Evolutionary conservation across 2,113 vertebrate species (phyloP).

Genomic region (Haplochromis burtoni): DNA sequence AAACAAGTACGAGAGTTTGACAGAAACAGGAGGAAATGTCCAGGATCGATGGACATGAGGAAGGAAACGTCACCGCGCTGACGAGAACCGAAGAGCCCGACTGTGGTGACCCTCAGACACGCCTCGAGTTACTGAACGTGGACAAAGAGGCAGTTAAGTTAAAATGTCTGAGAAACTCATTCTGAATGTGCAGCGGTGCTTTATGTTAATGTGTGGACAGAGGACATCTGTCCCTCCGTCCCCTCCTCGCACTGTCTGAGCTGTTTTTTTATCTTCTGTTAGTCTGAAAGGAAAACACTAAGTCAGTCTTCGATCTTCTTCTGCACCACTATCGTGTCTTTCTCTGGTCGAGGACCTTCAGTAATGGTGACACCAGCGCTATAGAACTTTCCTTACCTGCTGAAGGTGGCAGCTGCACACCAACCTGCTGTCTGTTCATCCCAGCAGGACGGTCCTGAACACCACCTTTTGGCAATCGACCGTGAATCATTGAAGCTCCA

Average conservation of each 20-base stretch:
- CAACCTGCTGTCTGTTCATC: neutral
- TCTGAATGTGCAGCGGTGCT: neutral
- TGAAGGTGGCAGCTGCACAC: neutral
- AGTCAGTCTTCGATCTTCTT: neutral
- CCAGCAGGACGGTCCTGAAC: neutral
- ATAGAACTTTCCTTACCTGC: accelerated
- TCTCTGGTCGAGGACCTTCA: neutral
- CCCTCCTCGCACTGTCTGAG: neutral
- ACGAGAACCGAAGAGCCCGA: neutral
- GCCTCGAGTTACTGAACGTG: neutral
- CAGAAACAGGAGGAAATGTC: neutral
- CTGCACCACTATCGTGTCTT: accelerated
- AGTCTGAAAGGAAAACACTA: neutral
- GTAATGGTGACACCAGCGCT: neutral
- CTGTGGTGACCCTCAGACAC: neutral
- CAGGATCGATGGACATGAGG: neutral
- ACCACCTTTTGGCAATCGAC: neutral
- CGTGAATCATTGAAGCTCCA: accelerated
- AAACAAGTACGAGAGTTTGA: accelerated
- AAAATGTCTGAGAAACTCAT: neutral
- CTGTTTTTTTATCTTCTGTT: neutral
- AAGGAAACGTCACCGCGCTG: neutral
- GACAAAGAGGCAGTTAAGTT: neutral
- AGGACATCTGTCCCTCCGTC: accelerated
- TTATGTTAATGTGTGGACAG: neutral